A percentile compares a stretch with the other conserved stretches of the same genome.
phyloP scores from a whole-genome alignment of 2,113 vertebrate species.

The Parus major region DNA sequence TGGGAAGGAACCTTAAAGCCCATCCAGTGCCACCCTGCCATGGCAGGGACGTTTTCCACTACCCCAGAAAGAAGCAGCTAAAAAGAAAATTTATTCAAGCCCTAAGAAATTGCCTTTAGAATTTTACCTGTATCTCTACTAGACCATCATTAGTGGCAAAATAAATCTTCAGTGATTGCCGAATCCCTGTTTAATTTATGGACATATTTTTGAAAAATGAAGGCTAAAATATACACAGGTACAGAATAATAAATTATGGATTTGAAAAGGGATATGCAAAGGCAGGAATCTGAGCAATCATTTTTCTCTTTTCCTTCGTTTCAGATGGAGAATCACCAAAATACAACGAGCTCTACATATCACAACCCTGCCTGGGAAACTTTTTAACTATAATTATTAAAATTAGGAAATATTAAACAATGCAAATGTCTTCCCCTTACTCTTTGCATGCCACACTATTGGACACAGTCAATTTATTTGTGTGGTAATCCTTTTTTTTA shows the following conservation, averaged over 20 bases:
- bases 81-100: not conserved
- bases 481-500: not conserved
- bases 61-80: not conserved
- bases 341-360: not conserved
- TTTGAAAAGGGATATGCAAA: not conserved
- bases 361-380: not conserved
- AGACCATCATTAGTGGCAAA: not conserved
- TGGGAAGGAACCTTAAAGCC: not conserved
- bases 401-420: not conserved
- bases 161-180: not conserved
- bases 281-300: not conserved
- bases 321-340: not conserved
- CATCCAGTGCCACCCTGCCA: not conserved
- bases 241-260: not conserved
- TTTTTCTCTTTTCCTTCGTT: not conserved
- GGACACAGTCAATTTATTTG: not conserved
- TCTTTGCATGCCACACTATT: not conserved
- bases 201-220: not conserved
- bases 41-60: not conserved
- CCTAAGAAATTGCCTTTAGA: not conserved
- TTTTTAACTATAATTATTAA: not conserved
- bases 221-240: not conserved
- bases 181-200: not conserved
- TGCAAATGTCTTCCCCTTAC: not conserved
- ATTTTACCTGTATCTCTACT: not conserved